These are phyloP conservation scores for Lepus timidus DNA, from an alignment of 2,113 vertebrate genomes.

Conservation along the genomic window DNA sequence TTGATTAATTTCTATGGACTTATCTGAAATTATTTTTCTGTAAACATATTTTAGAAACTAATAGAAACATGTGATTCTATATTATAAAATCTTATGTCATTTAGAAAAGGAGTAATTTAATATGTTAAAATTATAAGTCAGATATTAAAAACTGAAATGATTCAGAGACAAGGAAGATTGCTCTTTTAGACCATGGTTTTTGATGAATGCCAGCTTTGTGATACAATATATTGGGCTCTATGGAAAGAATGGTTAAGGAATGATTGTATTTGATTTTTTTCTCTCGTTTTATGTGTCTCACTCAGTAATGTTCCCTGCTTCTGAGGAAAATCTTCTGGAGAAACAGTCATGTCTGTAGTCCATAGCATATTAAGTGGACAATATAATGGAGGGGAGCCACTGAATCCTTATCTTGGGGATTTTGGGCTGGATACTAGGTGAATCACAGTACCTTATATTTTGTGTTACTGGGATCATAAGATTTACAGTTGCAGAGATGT, in stretches of 20 bases:
- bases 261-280: not conserved
- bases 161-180: not conserved
- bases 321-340: not conserved
- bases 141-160: not conserved
- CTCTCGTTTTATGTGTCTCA: not conserved
- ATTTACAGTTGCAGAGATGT: not conserved
- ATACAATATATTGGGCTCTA: not conserved
- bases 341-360: not conserved
- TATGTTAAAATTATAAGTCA: not conserved
- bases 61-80: not conserved
- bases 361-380: not conserved
- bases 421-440: not conserved
- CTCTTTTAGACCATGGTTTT: not conserved
- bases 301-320: not conserved
- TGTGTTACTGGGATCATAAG: not conserved
- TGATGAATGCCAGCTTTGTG: not conserved
- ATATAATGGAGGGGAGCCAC: not conserved
- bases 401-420: not conserved
- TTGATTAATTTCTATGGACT: not conserved
- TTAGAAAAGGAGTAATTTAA: constrained; percentile 1
- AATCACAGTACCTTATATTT: not conserved
- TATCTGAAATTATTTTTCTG: not conserved
- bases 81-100: not conserved
- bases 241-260: not conserved
- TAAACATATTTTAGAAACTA: constrained; percentile 8